Evolutionary conservation across 1,140 invertebrate genomes (phyloP), one percentile per base, ranked within the genome.

Genomic region (Sitophilus oryzae): DNA sequence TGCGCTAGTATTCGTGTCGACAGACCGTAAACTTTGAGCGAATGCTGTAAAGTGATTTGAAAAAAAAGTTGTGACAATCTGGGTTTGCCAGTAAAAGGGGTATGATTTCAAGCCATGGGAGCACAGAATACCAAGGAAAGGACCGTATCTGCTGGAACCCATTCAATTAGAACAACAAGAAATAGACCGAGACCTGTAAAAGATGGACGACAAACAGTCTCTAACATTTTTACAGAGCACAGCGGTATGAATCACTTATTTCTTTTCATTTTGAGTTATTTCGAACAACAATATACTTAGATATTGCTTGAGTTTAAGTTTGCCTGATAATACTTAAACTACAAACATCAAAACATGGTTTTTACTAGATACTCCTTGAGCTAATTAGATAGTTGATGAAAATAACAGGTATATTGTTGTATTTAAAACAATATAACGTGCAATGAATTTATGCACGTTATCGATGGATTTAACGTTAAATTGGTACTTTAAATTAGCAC

Each of bases 191-290:
- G 80, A 67, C 79, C 78, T 67, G 78, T 81, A 51, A 89, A 88
- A 76, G 88, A 87, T 77, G 82, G 82, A 66, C 82, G 85, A 68
- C 80, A 83, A 64, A 84, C 86, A 65, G 86, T 86, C 65, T 84
- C 86, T 47, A 93, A 93, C 76, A 89, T 93, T 70, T 93, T 92
- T 72, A 89, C 88, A 37, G 89, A 91, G 77, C 89, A 93, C 71
- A 91, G 85, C 74, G 89, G 89, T 91, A 75, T 76, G 76, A 73
- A 51, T 63, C 59, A 57, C n/a, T 49, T 36, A 30, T 30, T 30
- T 30, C 25, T 30, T 30, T 30, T 30, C 25, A 6, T 6, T 30
- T 5, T 5, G 5, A 30, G 25, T 30, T 6, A 30, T 30, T 30
- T 30, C 11, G 11, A 11, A 30, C 11, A n/a, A n/a, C n/a, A n/a